Conservation (phyloP, 1,140 invertebrate genomes). For the Polyergus mexicanus region DNA sequence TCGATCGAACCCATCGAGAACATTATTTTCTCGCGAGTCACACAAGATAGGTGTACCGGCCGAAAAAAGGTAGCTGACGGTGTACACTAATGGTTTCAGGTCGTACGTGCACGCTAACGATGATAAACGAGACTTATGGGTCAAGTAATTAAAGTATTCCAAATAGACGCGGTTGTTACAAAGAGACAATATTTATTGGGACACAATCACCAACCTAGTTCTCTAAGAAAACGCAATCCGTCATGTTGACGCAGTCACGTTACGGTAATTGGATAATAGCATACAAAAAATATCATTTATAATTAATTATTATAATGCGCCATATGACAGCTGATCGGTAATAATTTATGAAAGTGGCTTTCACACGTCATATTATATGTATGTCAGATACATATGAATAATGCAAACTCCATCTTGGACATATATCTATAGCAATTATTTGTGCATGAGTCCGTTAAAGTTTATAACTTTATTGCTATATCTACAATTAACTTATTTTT, state of each 20-base stretch:
- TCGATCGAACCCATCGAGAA: constrained; percentile 66
- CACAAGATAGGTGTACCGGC: constrained; percentile 51
- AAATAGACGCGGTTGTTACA: constrained; percentile 56
- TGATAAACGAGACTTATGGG: constrained; percentile 76
- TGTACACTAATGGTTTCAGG: constrained; percentile 67
- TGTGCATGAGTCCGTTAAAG: neutral
- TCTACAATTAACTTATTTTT: too few species aligned
- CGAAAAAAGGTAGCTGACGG: constrained; percentile 28
- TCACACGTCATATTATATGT: neutral
- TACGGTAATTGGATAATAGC: constrained; percentile 64
- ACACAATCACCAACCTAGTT: constrained; percentile 41
- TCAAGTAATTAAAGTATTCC: constrained; percentile 76
- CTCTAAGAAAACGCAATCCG: constrained; percentile 60
- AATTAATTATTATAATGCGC: constrained; percentile 62
- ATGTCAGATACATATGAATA: constrained; percentile 4
- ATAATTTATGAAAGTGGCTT: constrained; percentile 41
- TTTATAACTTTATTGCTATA: neutral
- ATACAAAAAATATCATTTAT: constrained; percentile 66
- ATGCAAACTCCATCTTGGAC: neutral
- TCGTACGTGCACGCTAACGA: constrained; percentile 68
- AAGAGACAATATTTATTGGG: constrained; percentile 70
- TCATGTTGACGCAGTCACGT: constrained; percentile 65
- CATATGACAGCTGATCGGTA: constrained; percentile 20
- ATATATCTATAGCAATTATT: neutral
- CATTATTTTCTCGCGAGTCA: constrained; percentile 69